Conservation (phyloP, 2,888 invertebrate genomes). For the Sylvicola fuscatus region DNA sequence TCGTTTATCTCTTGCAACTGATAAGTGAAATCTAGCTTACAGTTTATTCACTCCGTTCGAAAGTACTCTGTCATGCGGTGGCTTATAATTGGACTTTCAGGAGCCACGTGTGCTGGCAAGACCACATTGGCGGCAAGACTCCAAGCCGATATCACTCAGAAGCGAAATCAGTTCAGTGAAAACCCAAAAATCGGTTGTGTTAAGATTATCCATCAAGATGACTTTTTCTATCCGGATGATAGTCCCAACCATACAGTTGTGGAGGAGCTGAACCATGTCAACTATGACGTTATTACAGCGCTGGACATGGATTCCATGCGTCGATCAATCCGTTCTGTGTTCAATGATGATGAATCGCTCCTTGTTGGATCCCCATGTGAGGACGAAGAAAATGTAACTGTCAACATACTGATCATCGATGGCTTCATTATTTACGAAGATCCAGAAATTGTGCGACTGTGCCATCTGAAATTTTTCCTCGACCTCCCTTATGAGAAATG, state of each 20-base stretch:
- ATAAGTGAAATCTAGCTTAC: too few species aligned
- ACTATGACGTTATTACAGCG: conserved; percentile 52
- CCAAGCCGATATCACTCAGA: conserved; percentile 2
- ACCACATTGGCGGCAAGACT: conserved; percentile 40
- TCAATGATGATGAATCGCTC: conserved; percentile 12
- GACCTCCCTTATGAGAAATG: conserved; percentile 48
- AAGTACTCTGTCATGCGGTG: conserved; percentile 22
- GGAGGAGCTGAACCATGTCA: conserved; percentile 44
- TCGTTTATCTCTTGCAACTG: too few species aligned
- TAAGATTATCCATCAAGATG: conserved; percentile 47
- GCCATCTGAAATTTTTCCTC: conserved; percentile 53
- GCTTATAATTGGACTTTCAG: conserved; percentile 48
- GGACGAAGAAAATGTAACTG: conserved; percentile 14
- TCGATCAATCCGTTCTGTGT: conserved; percentile 30
- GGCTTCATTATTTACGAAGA: conserved; percentile 59
- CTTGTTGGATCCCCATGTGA: conserved; percentile 5
- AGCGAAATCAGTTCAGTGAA: conserved; percentile 13
- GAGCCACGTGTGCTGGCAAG: conserved; percentile 72
- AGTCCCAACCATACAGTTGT: conserved; percentile 42
- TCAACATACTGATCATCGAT: conserved; percentile 44
- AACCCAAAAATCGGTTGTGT: conserved; percentile 23
- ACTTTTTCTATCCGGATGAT: conserved; percentile 47
- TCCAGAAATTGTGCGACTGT: conserved; percentile 40
- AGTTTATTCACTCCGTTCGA: too few species aligned
- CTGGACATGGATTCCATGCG: conserved; percentile 54